Evolutionary conservation across 1,140 invertebrate genomes (phyloP).

Genomic region (Papilio polytes): DNA sequence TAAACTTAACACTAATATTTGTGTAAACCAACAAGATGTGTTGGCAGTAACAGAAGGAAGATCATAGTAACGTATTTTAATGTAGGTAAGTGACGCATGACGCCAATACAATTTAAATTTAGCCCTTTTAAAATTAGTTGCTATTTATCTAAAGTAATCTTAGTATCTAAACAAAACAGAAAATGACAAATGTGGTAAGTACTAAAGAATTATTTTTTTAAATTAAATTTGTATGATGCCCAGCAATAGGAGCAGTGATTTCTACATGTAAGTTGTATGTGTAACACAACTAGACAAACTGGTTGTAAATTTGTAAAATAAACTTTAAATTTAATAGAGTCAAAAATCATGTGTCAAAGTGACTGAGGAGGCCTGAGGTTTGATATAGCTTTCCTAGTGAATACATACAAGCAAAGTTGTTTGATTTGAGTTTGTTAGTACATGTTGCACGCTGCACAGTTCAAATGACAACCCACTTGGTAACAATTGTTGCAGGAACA

Average conservation of each 20-base stretch:
- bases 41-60: constrained; percentile 33
- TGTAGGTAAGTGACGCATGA: constrained; percentile 31
- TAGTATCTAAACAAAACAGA: neutral
- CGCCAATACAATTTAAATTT: constrained; percentile 13
- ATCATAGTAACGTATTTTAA: constrained; percentile 10
- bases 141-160: neutral
- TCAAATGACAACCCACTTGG: neutral
- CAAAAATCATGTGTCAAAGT: neutral
- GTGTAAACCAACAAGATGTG: constrained; percentile 36
- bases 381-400: neutral
- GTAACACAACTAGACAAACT: neutral
- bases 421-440: neutral
- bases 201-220: neutral
- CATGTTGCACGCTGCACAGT: neutral
- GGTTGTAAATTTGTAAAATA: neutral
- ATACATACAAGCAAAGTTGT: neutral
- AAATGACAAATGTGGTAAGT: neutral
- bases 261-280: too few relatives aligned
- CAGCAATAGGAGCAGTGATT: neutral
- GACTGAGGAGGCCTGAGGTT: neutral
- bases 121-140: neutral
- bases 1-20: constrained; percentile 30
- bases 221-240: neutral
- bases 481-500: constrained; percentile 51
- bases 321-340: neutral